Evolutionary conservation across 2,888 invertebrate genomes (phyloP).

Genomic region (Pachymerium ferrugineum): DNA sequence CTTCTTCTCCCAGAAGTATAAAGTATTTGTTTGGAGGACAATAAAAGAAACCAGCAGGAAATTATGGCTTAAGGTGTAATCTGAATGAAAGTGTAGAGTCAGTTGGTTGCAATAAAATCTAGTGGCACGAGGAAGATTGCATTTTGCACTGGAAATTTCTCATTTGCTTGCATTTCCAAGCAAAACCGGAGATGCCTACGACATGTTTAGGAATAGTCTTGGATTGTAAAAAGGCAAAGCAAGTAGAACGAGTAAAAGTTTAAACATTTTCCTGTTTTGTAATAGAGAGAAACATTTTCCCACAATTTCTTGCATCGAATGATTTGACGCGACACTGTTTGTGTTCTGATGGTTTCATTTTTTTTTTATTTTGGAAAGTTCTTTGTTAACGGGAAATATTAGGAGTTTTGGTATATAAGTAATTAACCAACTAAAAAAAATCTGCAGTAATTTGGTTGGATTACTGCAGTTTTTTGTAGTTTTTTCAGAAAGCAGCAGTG

Average conservation of each 20-base stretch:
- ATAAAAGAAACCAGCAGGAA: conserved; percentile 27
- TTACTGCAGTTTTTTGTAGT: no score
- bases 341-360: no score
- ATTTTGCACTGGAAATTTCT: conserved; percentile 19
- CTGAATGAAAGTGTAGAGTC: conserved; percentile 26
- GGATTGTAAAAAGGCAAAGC: not conserved
- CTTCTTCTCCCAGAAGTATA: not conserved
- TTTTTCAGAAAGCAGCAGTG: no score
- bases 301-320: no score
- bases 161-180: conserved; percentile 11
- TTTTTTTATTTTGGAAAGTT: no score
- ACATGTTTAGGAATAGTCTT: not conserved
- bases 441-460: no score
- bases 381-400: no score
- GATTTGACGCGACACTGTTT: no score
- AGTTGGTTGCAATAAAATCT: conserved; percentile 25
- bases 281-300: no score
- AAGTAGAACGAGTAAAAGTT: not conserved
- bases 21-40: conserved; percentile 27
- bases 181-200: not conserved
- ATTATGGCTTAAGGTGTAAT: conserved; percentile 24
- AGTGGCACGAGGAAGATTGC: conserved; percentile 23
- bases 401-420: no score
- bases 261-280: no score
- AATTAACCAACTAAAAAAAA: no score